phyloP scores from a whole-genome alignment of 1,140 invertebrate genomes.

The Pseudomyrmex cubaensis region DNA sequence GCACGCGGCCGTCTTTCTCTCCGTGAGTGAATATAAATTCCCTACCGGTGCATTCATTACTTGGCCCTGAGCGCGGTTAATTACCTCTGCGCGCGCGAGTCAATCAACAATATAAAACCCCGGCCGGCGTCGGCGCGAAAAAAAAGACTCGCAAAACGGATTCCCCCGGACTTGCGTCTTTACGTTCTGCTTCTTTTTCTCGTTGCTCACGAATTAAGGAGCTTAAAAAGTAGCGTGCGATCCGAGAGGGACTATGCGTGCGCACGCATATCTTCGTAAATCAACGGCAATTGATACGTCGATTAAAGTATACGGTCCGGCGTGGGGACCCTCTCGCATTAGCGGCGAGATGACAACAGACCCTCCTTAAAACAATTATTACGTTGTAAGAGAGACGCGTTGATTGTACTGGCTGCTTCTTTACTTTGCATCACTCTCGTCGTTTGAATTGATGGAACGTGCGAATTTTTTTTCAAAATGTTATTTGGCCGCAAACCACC shows the following conservation, averaged over 20 bases:
- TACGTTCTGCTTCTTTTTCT: no score
- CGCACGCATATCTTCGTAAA: constrained; percentile 46
- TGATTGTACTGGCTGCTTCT: not conserved
- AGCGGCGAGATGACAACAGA: constrained; percentile 38
- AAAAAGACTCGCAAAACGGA: not conserved
- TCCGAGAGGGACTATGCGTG: constrained; percentile 8
- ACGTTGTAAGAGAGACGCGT: constrained; percentile 26
- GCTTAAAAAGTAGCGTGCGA: constrained; percentile 35
- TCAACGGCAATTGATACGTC: constrained; percentile 54
- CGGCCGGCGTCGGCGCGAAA: not conserved
- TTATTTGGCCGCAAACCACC: not conserved
- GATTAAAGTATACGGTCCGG: constrained; percentile 19
- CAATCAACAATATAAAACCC: constrained; percentile 32
- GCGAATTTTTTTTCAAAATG: not conserved
- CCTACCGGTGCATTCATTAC: constrained; percentile 2
- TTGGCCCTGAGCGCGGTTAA: constrained; percentile 45
- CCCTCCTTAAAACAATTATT: constrained; percentile 49
- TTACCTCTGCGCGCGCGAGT: constrained; percentile 29
- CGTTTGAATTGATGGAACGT: no score
- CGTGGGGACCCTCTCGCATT: constrained; percentile 35
- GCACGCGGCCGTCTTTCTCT: not conserved
- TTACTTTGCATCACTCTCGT: not conserved
- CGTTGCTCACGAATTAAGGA: not conserved
- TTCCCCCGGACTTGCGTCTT: not conserved
- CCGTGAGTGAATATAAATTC: not conserved